Conservation (phyloP, 2,888 invertebrate genomes). For the Chesias legatella region DNA sequence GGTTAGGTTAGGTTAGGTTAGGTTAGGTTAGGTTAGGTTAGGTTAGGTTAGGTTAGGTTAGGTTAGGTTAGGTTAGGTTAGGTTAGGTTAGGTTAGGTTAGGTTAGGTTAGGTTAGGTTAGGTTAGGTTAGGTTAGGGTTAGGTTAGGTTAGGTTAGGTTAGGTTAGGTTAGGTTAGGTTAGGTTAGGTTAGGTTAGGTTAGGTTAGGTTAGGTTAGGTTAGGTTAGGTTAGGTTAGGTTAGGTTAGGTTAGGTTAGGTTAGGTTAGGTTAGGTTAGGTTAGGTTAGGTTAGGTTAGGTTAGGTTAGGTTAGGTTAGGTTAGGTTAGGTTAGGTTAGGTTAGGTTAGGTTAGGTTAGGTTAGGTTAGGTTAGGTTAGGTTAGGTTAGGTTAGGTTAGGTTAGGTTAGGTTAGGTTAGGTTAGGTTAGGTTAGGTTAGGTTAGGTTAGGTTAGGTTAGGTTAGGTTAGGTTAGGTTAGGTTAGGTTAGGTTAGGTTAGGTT, state of each 20-base stretch:
- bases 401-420: slow-evolving; percentile 7
- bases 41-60: slow-evolving; percentile 25
- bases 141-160: slow-evolving; percentile 29
- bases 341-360: background rate
- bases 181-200: slow-evolving; percentile 34
- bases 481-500: slow-evolving; percentile 12
- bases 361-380: slow-evolving; percentile 7
- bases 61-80: slow-evolving; percentile 28
- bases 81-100: slow-evolving; percentile 28
- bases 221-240: slow-evolving; percentile 34
- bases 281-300: slow-evolving; percentile 25
- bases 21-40: slow-evolving; percentile 15
- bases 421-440: slow-evolving; percentile 23
- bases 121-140: too few relatives aligned
- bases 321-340: slow-evolving; percentile 12
- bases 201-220: slow-evolving; percentile 33
- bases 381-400: slow-evolving; percentile 15
- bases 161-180: slow-evolving; percentile 27
- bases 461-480: slow-evolving; percentile 9
- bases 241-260: slow-evolving; percentile 33
- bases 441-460: slow-evolving; percentile 19
- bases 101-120: slow-evolving; percentile 27
- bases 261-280: slow-evolving; percentile 32
- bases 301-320: slow-evolving; percentile 24
- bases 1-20: slow-evolving; percentile 20